These are phyloP conservation scores for Tichodroma muraria DNA, from an alignment of 2,113 vertebrate genomes.

Conservation along the genomic window DNA sequence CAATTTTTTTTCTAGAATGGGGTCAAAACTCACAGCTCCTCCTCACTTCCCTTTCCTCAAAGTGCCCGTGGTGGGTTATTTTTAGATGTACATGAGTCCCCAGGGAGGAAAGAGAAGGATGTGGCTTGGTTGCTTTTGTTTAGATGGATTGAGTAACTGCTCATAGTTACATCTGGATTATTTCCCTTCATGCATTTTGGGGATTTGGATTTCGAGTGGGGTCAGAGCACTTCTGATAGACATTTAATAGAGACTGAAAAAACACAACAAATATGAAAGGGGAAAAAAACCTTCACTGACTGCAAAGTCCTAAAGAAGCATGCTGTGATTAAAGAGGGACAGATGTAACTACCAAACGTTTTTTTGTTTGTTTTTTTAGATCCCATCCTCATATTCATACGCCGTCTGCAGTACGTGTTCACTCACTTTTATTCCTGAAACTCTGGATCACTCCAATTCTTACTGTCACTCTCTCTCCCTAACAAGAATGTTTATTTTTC, in stretches of 20 bases:
- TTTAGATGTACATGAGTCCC: neutral
- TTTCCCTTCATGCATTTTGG: neutral
- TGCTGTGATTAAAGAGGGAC: neutral
- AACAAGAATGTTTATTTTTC: neutral
- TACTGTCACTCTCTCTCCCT: neutral
- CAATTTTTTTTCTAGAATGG: neutral
- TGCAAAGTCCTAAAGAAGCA: neutral
- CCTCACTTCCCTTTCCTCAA: neutral
- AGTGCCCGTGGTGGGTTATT: neutral
- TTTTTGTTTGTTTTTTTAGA: neutral
- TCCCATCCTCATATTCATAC: neutral
- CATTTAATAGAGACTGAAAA: neutral
- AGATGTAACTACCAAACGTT: neutral
- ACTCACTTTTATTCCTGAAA: neutral
- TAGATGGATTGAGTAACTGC: neutral
- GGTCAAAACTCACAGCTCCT: neutral
- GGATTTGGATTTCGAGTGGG: neutral
- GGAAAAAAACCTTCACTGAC: neutral
- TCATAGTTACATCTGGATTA: neutral
- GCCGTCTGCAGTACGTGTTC: neutral
- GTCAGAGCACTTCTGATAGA: neutral
- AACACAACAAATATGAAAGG: neutral
- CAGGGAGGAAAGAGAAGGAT: neutral
- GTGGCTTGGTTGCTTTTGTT: neutral
- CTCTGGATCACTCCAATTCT: neutral